These are phyloP conservation scores for Saxidomus purpurata DNA, from an alignment of 1,140 invertebrate genomes.

Conservation along the genomic window DNA sequence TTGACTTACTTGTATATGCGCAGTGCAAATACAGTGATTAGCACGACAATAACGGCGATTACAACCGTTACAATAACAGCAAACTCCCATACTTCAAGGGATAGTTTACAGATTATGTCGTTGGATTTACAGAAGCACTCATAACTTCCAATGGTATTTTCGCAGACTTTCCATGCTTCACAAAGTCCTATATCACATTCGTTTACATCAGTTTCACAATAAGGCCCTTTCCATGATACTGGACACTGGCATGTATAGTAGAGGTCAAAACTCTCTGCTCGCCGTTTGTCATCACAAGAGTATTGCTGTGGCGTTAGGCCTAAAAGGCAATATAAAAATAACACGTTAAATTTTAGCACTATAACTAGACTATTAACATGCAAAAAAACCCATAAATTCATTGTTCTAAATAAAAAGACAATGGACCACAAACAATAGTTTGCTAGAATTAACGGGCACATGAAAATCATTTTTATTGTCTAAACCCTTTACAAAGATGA, in stretches of 20 bases:
- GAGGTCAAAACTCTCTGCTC: slow-evolving; percentile 15
- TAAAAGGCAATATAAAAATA: background rate
- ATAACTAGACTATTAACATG: too few relatives aligned
- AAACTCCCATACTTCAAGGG: background rate
- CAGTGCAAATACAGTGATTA: background rate
- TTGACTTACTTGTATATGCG: background rate
- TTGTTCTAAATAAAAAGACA: too few relatives aligned
- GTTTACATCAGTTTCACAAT: slow-evolving; percentile 35
- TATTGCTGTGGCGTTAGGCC: slow-evolving; percentile 24
- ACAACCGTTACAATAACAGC: background rate
- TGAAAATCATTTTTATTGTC: background rate
- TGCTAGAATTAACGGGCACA: background rate
- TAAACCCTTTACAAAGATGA: too few relatives aligned
- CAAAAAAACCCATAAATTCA: too few relatives aligned
- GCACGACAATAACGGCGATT: background rate
- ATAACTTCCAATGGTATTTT: slow-evolving; percentile 2
- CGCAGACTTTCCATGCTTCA: background rate
- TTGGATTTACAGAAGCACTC: slow-evolving; percentile 21
- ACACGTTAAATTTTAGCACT: background rate
- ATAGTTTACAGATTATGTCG: slow-evolving; percentile 5
- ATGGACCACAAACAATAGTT: too few relatives aligned
- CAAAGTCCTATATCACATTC: slow-evolving; percentile 2
- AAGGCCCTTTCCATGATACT: background rate
- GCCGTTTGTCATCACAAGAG: slow-evolving; percentile 3
- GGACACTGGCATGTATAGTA: slow-evolving; percentile 24